Conservation (phyloP, 2,888 invertebrate species). For the Thumatha senex region DNA sequence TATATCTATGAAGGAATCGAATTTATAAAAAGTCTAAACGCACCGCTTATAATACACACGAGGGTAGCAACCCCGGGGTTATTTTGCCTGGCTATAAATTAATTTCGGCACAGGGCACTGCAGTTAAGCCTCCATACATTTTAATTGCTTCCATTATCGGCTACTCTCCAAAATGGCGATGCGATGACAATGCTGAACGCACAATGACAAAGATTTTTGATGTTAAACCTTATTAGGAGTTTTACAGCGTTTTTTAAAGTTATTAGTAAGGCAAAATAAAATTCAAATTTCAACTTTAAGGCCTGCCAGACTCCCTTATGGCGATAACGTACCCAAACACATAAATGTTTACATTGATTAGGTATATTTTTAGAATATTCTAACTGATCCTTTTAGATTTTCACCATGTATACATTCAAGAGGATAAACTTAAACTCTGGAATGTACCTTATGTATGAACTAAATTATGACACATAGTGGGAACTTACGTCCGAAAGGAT, state of each 20-base stretch:
- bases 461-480: no score
- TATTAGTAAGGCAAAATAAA: no score
- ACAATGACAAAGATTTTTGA: constrained; percentile 46
- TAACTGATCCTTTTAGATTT: no score
- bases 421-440: no score
- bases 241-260: constrained; percentile 30
- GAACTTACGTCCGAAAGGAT: no score
- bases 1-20: background rate
- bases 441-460: no score
- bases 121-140: constrained; percentile 83
- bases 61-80: constrained; percentile 55
- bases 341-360: no score
- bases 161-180: constrained; percentile 69
- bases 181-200: constrained; percentile 66
- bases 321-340: no score
- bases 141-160: constrained; percentile 82
- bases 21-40: constrained; percentile 52
- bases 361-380: no score
- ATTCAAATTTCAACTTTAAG: no score
- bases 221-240: constrained; percentile 56
- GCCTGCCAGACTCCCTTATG: no score
- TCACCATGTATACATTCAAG: no score
- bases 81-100: constrained; percentile 79
- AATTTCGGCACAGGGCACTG: constrained; percentile 78
- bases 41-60: constrained; percentile 53